phyloP scores from a whole-genome alignment of 30 jellyfish, hydroid and myxozoan genomes.

The Aurelia sp. region DNA sequence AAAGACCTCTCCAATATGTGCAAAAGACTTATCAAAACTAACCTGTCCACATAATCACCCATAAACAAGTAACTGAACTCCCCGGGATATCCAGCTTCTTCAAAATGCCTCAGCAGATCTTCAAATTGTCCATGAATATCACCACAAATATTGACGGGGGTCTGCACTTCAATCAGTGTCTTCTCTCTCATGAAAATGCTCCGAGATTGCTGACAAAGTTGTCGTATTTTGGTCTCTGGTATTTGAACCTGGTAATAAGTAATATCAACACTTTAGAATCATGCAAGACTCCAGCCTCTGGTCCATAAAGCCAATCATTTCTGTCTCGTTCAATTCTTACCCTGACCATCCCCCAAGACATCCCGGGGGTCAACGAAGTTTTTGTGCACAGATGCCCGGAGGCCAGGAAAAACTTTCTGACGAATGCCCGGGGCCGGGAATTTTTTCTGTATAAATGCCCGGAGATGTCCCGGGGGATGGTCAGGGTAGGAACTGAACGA shows the following conservation, averaged over 20 bases:
- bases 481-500: too few species aligned
- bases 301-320: too few species aligned
- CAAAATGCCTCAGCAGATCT: conserved; percentile 92
- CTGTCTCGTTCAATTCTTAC: too few species aligned
- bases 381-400: too few species aligned
- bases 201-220: conserved; percentile 75
- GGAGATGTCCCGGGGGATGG: too few species aligned
- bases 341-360: too few species aligned
- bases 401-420: too few species aligned
- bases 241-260: conserved; percentile 53
- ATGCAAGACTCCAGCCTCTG: too few species aligned
- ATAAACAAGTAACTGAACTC: conserved; percentile 70
- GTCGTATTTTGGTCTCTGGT: conserved; percentile 92
- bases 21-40: neutral
- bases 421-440: too few species aligned
- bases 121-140: conserved; percentile 96
- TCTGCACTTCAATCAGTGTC: conserved; percentile 80
- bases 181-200: conserved; percentile 80
- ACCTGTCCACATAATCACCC: conserved; percentile 99
- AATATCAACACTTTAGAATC: neutral
- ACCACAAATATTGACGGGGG: conserved; percentile 97
- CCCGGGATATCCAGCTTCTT: conserved; percentile 87
- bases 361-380: too few species aligned
- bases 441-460: too few species aligned
- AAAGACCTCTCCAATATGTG: too few species aligned